phyloP scores from a whole-genome alignment of 2,113 vertebrate genomes.

The Limnothrissa miodon region DNA sequence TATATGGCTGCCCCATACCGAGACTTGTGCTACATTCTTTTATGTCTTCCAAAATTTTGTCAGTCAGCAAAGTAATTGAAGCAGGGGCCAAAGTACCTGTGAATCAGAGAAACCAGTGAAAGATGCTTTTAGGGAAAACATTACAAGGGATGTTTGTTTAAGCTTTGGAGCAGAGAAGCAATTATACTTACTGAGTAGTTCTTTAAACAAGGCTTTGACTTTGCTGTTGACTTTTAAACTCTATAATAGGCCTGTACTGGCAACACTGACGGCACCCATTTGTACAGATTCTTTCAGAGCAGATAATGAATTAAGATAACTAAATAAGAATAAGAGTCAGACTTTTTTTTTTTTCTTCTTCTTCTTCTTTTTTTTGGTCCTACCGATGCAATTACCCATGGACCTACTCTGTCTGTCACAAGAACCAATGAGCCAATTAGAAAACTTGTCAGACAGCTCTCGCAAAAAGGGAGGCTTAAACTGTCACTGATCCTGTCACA shows the following conservation, averaged over 20 bases:
- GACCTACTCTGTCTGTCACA: background rate
- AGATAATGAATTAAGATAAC: constrained; percentile 1
- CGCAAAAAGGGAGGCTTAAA: background rate
- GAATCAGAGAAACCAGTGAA: background rate
- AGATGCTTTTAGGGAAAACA: background rate
- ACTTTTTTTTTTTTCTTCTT: background rate
- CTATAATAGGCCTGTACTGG: background rate
- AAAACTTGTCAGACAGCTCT: background rate
- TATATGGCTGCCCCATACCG: constrained; percentile 43
- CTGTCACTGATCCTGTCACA: constrained; percentile 14
- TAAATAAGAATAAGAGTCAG: background rate
- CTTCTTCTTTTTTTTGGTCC: background rate
- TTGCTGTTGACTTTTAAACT: constrained; percentile 2
- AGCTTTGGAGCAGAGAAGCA: background rate
- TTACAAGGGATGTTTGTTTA: constrained; percentile 2
- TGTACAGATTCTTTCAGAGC: background rate
- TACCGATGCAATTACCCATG: background rate
- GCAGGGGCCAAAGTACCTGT: background rate
- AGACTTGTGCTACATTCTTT: constrained; percentile 41
- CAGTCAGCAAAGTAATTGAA: constrained; percentile 4
- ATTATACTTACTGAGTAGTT: constrained; percentile 6
- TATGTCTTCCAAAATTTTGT: constrained; percentile 30
- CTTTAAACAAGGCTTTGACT: background rate
- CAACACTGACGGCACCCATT: background rate
- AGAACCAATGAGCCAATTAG: constrained; percentile 13